Evolutionary conservation across 1,140 invertebrate species (phyloP), one percentile per base, ranked within the genome.

Genomic region (Octopus sinensis): DNA sequence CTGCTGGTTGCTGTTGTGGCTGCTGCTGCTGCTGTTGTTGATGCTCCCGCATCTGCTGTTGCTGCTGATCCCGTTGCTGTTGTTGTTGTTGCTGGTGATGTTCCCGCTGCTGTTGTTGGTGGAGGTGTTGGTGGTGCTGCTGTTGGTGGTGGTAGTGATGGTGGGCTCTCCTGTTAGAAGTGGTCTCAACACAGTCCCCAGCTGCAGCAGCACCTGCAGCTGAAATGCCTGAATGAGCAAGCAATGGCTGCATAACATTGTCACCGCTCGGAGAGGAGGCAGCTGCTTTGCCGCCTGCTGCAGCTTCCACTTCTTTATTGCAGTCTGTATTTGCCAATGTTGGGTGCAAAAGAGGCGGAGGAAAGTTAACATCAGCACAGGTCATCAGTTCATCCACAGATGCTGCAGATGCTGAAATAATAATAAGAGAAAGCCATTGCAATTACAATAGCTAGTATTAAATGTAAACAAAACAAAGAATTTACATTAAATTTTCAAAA

Each of bases 361-460:
- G 84, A 4, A 81, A 54, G 80, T 84, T 76, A 9, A 76, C 79
- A 23, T 76, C 79, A 53, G 86, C 85, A 62, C 85, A 80, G 17
- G 81, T 83, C 75, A 88, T 79, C 43, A 88, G 80, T 7, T 88
- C 87, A 84, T 88, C 87, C 17, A 88, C 82, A 54, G 84, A 84
- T 3, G 73, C 80, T 75, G 84, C 79, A 23, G 10, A 82, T 10
- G 68, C 53, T 53, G 23, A 5, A 53, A 54, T 43, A 23, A 54
- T 30, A 6, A n/a, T 9, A 17, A 43, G 75, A 43, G 3, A 43
- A 43, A 43, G 30, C 30, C 30, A 43, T 43, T 3, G 30, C 30
- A 43, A 43, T 43, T 43, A 43, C 30, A 43, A 43, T 43, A 43
- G 30, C 30, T 43, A 43, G 30, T 43, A 43, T 43, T 43, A 43